Evolutionary conservation across 2,888 invertebrate species (phyloP), one percentile per base, ranked within the genome.

Genomic region (Heterodera filipjevi): DNA sequence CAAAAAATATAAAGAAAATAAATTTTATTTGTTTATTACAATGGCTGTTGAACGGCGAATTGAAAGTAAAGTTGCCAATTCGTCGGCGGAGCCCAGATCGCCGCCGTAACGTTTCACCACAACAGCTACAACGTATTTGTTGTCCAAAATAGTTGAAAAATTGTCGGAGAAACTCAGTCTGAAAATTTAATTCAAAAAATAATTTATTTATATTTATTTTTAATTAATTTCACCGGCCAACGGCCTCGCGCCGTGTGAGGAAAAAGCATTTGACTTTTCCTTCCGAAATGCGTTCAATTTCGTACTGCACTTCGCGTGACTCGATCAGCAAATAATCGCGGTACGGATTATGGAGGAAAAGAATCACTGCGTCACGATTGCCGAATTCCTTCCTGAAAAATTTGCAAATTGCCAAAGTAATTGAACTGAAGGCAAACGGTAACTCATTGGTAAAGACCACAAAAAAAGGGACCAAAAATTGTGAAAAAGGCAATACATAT

Each of bases 141-240:
- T 33, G 32, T 32, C 72, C n/a, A 72, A 72, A 72, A 72, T 72
- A 6, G 46, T 19, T 35, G 59, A 59, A 12, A 59, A 59, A 59
- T 59, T n/a, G n/a, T 27, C 22, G 22, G 59, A 22, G 59, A 59
- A 27, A n/a, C 27, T 59, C 27, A 59, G 59, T 27, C 59, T 49
- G 10, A 19, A 49, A 14, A 49, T 49, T 49, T 14, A 49, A 3
- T 3, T 6, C 3, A 19, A 68, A 49, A 49, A 49, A 76, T 82
- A 27, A 27, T 27, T 12, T 2, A 27, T 59, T 49, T 59, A 59
- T 27, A 22, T n/a, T n/a, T 3, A 8, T n/a, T 22, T 59, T 59
- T 0, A 14, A 49, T 10, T 19, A 19, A 59, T 5, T 10, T 27
- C 59, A n/a, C 59, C 59, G 59, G 1, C 27, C 0, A 59, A 59